Evolutionary conservation across 2,888 invertebrate genomes (phyloP), one percentile per base, ranked within the genome.

Genomic region (Halocaridina rubra): DNA sequence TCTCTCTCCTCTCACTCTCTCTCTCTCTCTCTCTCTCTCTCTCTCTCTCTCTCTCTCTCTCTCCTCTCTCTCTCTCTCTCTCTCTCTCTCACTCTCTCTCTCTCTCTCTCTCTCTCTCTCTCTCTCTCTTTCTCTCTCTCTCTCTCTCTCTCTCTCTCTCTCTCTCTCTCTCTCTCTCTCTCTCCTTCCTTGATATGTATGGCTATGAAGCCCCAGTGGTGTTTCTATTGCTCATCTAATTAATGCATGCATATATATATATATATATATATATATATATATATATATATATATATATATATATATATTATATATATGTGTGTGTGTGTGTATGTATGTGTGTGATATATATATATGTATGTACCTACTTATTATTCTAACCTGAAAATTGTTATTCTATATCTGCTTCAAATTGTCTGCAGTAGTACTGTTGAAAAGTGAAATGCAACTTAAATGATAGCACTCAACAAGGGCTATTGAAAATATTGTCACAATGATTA

Each of bases 1-100:
- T n/a, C n/a, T n/a, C n/a, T n/a, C n/a, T n/a, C n/a, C n/a, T n/a
- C n/a, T n/a, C n/a, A n/a, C n/a, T n/a, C 24, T 16, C 24, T 22
- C 71, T 29, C 33, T 29, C 30, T 27, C 30, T 4, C 33, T 22
- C 30, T 30, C 30, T 8, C 19, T 33, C 71, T 4, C 19, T 27
- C 33, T 71, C 33, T 27, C 16, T 71, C n/a, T 33, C 71, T 71
- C 27, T 8, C 27, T 71, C 19, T n/a, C 33, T 27, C n/a, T 22
- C 30, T 16, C 24, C 46, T 39, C 39, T 39, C 22, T 39, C 33
- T 39, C 22, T 16, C 33, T 74, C 46, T 39, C 46, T 74, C 46
- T 39, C 46, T 74, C 46, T 39, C 74, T 74, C 46, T 39, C 74
- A 46, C 46, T 22, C 71, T 71, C 32, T 32, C 71, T 71, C 32